A percentile compares a stretch with the other conserved stretches of the same genome.
These are phyloP conservation scores for Xestia sexstrigata DNA, from an alignment of 2,888 invertebrate genomes.

Conservation along the genomic window DNA sequence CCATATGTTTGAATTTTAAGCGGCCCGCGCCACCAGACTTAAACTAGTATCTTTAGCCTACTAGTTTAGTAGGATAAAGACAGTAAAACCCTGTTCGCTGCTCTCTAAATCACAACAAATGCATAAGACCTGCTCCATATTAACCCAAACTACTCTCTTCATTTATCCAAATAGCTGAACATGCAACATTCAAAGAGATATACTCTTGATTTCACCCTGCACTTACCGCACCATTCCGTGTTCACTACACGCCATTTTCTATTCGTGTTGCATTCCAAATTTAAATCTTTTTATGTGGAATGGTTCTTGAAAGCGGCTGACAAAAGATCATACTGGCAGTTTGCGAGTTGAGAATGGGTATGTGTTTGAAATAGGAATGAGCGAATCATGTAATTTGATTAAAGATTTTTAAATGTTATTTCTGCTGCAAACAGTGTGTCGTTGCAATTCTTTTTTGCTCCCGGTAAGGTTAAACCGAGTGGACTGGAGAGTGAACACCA, in stretches of 20 bases:
- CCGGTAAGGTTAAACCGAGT: background rate
- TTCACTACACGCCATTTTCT: conserved; percentile 46
- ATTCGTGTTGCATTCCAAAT: conserved; percentile 41
- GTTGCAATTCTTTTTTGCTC: background rate
- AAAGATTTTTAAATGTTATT: background rate
- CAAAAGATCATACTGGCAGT: conserved; percentile 31
- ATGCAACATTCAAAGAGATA: conserved; percentile 29
- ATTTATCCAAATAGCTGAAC: conserved; percentile 14
- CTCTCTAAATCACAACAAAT: background rate
- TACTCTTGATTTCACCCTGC: conserved; percentile 38
- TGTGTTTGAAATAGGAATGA: conserved; percentile 4
- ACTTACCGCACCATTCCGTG: conserved; percentile 42
- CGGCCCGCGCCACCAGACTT: too few relatives aligned
- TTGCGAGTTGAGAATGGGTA: background rate
- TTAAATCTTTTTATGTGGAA: conserved; percentile 33
- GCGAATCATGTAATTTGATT: background rate
- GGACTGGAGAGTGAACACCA: background rate
- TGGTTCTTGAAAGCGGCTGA: conserved; percentile 6
- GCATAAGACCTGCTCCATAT: background rate
- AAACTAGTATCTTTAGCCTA: too few relatives aligned
- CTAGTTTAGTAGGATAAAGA: too few relatives aligned
- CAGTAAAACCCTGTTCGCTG: too few relatives aligned
- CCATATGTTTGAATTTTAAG: too few relatives aligned
- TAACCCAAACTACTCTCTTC: background rate
- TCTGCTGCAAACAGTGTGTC: background rate